Conservation (phyloP, 2,888 invertebrate species). For the Lutraria lutraria region DNA sequence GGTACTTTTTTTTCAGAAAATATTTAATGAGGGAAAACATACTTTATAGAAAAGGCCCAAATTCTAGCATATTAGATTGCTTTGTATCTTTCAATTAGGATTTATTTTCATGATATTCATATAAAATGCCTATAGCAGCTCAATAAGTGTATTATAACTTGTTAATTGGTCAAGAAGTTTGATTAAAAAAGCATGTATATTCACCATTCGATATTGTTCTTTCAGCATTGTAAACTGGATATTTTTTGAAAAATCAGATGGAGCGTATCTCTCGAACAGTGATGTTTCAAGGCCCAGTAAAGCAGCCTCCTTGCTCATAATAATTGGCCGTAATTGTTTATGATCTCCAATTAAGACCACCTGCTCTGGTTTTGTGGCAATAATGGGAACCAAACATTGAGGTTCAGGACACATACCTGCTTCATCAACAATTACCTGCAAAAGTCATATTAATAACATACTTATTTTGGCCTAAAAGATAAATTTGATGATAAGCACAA, state of each 20-base stretch:
- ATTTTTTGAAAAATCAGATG: constrained; percentile 23
- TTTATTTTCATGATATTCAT: too few species aligned
- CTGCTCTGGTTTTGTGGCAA: constrained; percentile 74
- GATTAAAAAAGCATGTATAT: constrained; percentile 10
- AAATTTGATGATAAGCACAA: too few species aligned
- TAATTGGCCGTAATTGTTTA: constrained; percentile 83
- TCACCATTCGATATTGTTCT: constrained; percentile 83
- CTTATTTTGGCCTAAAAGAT: too few species aligned
- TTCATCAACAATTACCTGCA: constrained; percentile 83
- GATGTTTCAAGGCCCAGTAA: constrained; percentile 70
- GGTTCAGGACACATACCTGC: constrained; percentile 84
- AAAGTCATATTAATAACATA: neutral
- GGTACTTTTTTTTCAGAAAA: too few species aligned
- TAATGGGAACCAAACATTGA: constrained; percentile 80
- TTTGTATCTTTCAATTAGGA: too few species aligned
- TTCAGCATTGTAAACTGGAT: constrained; percentile 72
- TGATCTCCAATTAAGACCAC: constrained; percentile 84
- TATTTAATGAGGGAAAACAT: too few species aligned
- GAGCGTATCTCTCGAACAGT: constrained; percentile 68
- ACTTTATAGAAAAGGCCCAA: too few species aligned
- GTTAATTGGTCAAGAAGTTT: too few species aligned
- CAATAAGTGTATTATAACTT: too few species aligned
- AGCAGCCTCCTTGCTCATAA: constrained; percentile 73
- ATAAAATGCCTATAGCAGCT: too few species aligned
- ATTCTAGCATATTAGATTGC: too few species aligned